These are phyloP conservation scores for Hypomecis punctinalis DNA, from an alignment of 2,888 invertebrate species.

Conservation along the genomic window DNA sequence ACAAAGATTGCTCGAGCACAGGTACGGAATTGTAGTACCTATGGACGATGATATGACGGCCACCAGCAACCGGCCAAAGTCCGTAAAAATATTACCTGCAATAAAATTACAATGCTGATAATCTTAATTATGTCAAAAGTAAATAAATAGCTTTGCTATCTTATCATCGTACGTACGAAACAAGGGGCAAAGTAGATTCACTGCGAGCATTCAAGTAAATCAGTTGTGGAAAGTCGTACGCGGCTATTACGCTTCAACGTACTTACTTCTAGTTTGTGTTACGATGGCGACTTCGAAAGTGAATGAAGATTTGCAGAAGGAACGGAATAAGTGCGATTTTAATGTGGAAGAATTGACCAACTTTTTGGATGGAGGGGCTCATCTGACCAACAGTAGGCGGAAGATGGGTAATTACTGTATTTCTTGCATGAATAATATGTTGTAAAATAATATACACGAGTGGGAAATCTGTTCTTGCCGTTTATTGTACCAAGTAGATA, in stretches of 20 bases:
- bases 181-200: not conserved
- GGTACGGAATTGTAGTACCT: too few species aligned
- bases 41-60: not conserved
- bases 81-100: not conserved
- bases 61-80: not conserved
- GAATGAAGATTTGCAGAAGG: conserved; percentile 88
- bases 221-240: not conserved
- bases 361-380: conserved; percentile 89
- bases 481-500: too few species aligned
- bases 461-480: too few species aligned
- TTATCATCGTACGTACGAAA: not conserved
- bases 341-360: conserved; percentile 89
- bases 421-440: not conserved
- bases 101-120: not conserved
- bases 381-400: conserved; percentile 87
- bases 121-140: conserved; percentile 1
- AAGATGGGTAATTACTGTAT: conserved; percentile 56
- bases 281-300: conserved; percentile 58
- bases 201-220: not conserved
- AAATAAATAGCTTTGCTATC: conserved; percentile 18
- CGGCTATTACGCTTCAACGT: not conserved
- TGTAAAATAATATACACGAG: too few species aligned
- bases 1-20: too few species aligned
- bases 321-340: conserved; percentile 89
- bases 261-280: not conserved